Conservation (phyloP, 2,797 vertebrate genomes). For the Alfaro cultratus region DNA sequence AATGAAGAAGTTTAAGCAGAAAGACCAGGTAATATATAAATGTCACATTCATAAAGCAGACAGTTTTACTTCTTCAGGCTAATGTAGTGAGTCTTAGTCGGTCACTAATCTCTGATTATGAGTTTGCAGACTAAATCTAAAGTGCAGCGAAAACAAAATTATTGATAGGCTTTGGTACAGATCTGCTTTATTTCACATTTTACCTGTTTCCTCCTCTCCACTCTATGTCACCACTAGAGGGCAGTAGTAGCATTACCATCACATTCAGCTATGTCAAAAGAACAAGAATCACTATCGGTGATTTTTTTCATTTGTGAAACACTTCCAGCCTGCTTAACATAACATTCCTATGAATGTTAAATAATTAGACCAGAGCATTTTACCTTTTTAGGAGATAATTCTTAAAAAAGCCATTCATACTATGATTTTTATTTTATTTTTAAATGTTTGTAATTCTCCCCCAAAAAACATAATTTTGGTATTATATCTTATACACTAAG, state of each 20-base stretch:
- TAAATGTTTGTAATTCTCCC: background rate
- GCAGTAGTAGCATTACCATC: conserved; percentile 44
- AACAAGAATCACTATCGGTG: background rate
- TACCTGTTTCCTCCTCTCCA: background rate
- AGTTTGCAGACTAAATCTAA: conserved; percentile 41
- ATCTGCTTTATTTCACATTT: background rate
- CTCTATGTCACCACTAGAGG: conserved; percentile 52
- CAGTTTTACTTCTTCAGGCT: conserved; percentile 23
- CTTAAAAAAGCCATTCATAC: background rate
- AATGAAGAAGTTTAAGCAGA: conserved; percentile 11
- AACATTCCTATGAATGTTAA: conserved; percentile 17
- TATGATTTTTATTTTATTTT: background rate
- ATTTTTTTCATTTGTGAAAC: background rate
- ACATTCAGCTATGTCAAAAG: background rate
- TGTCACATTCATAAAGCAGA: conserved; percentile 34
- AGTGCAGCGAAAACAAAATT: conserved; percentile 27
- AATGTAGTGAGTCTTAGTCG: conserved; percentile 55
- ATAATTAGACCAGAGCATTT: background rate
- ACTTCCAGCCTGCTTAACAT: conserved; percentile 24
- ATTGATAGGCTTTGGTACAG: background rate
- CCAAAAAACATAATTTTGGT: background rate
- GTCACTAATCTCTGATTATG: conserved; percentile 45
- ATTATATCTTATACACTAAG: background rate
- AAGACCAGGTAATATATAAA: conserved; percentile 19
- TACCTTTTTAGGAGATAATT: background rate